A percentile compares a stretch with the other conserved stretches of the same genome.
Evolutionary conservation across 2,113 vertebrate species (phyloP).

Genomic region (Nannobrachium achirus): DNA sequence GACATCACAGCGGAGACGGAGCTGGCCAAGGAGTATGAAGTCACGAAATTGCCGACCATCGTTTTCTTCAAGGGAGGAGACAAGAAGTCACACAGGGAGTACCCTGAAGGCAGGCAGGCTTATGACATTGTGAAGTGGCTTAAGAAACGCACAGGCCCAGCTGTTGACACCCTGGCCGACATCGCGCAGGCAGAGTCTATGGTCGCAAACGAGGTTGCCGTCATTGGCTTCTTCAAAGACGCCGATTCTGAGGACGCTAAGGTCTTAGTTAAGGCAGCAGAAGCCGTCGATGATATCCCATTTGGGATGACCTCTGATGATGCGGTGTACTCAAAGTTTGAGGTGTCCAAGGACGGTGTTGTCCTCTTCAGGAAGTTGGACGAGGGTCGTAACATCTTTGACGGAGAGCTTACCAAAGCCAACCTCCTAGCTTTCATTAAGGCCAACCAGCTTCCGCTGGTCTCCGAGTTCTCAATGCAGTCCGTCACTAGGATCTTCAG

Average conservation of each 20-base stretch:
- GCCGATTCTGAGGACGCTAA: slow-evolving; percentile 82
- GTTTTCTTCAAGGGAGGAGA: slow-evolving; percentile 97
- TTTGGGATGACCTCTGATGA: slow-evolving; percentile 86
- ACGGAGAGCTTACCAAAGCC: slow-evolving; percentile 90
- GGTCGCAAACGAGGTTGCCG: slow-evolving; percentile 88
- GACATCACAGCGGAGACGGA: slow-evolving; percentile 95
- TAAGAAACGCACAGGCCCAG: slow-evolving; percentile 93
- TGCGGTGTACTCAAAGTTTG: slow-evolving; percentile 86
- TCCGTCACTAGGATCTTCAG: slow-evolving; percentile 98
- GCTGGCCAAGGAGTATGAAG: slow-evolving; percentile 91
- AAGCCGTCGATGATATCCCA: slow-evolving; percentile 90
- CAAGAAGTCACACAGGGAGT: slow-evolving; percentile 88
- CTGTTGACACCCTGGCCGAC: slow-evolving; percentile 80
- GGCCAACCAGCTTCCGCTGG: slow-evolving; percentile 92
- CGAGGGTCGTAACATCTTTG: slow-evolving; percentile 92
- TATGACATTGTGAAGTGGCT: slow-evolving; percentile 94
- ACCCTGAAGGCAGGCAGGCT: slow-evolving; percentile 95
- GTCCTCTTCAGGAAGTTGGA: slow-evolving; percentile 99
- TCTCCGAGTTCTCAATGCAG: slow-evolving; percentile 99
- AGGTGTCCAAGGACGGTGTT: slow-evolving; percentile 85
- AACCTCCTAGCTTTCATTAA: slow-evolving; percentile 89
- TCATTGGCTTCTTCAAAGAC: slow-evolving; percentile 98
- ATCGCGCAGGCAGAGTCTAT: slow-evolving; percentile 79
- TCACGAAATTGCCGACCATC: slow-evolving; percentile 95
- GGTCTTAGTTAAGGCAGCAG: slow-evolving; percentile 87